These are phyloP conservation scores for Glaucopsyche alexis DNA, from an alignment of 2,888 invertebrate species.

Conservation along the genomic window DNA sequence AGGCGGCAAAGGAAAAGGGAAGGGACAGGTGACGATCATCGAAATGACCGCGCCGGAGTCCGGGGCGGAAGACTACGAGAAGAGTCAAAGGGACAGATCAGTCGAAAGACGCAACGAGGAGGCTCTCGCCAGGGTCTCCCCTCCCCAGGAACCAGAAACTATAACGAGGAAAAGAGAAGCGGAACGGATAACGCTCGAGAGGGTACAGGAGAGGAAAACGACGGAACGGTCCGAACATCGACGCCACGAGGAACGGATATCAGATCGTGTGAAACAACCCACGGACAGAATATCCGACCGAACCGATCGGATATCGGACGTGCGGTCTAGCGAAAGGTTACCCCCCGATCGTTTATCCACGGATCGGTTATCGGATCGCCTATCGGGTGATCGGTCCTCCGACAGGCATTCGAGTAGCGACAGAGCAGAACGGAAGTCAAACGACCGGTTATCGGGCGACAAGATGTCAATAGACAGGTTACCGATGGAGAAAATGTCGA, in stretches of 20 bases:
- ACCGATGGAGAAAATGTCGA: constrained; percentile 41
- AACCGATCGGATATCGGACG: constrained; percentile 42
- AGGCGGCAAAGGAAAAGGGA: constrained; percentile 85
- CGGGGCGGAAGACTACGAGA: constrained; percentile 64
- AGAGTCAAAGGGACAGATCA: constrained; percentile 63
- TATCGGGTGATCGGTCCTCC: constrained; percentile 40
- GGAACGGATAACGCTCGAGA: constrained; percentile 48
- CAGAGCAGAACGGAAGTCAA: constrained; percentile 37
- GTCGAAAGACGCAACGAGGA: constrained; percentile 61
- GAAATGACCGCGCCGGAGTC: constrained; percentile 73
- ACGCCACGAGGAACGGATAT: constrained; percentile 50
- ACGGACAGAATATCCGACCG: constrained; percentile 38
- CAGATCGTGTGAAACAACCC: constrained; percentile 46
- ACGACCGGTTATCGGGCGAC: constrained; percentile 41
- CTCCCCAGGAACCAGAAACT: constrained; percentile 55
- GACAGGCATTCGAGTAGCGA: constrained; percentile 29
- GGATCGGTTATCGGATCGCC: constrained; percentile 43
- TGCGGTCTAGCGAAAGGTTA: constrained; percentile 42
- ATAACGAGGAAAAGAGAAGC: constrained; percentile 47
- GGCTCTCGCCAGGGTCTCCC: constrained; percentile 62
- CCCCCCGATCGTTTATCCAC: constrained; percentile 40
- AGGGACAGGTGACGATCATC: constrained; percentile 86
- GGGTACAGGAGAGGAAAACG: constrained; percentile 50
- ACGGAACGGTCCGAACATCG: constrained; percentile 51
- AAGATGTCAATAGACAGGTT: constrained; percentile 44